phyloP scores from a whole-genome alignment of 64 coral and sea anemone species.

The Stylophora pistillata region DNA sequence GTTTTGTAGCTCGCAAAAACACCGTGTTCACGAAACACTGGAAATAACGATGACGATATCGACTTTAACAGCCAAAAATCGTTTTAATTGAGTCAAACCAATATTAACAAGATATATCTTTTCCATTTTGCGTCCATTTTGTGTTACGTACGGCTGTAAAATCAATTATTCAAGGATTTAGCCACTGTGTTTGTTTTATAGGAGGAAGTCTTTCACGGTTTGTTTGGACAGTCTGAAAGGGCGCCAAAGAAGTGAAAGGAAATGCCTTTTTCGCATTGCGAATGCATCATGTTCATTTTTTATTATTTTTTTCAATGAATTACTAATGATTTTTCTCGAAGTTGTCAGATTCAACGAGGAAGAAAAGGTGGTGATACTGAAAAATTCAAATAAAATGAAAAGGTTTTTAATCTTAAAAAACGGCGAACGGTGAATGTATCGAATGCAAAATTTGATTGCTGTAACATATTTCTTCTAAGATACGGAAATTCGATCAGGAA shows the following conservation, averaged over 20 bases:
- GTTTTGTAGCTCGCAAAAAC: constrained; percentile 36
- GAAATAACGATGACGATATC: not conserved
- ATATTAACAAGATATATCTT: not conserved
- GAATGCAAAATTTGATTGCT: too few relatives aligned
- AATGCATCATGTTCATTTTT: not conserved
- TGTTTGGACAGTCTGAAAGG: not conserved
- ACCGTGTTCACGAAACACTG: constrained; percentile 47
- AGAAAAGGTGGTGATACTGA: too few relatives aligned
- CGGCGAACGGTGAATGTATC: too few relatives aligned
- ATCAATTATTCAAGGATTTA: constrained; percentile 21
- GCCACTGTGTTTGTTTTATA: not conserved
- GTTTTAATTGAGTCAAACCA: not conserved
- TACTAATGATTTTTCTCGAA: too few relatives aligned
- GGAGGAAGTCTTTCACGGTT: not conserved
- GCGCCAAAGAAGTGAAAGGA: not conserved
- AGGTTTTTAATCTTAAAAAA: too few relatives aligned
- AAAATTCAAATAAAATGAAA: too few relatives aligned
- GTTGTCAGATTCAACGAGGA: too few relatives aligned
- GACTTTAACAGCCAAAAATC: not conserved
- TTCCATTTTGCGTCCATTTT: not conserved
- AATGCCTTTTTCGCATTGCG: not conserved
- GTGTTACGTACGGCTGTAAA: not conserved
- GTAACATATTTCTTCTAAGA: too few relatives aligned
- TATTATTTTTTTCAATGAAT: not conserved
- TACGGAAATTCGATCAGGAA: too few relatives aligned